Evolutionary conservation across 2,888 invertebrate species (phyloP).

Genomic region (Lasiommata megera): DNA sequence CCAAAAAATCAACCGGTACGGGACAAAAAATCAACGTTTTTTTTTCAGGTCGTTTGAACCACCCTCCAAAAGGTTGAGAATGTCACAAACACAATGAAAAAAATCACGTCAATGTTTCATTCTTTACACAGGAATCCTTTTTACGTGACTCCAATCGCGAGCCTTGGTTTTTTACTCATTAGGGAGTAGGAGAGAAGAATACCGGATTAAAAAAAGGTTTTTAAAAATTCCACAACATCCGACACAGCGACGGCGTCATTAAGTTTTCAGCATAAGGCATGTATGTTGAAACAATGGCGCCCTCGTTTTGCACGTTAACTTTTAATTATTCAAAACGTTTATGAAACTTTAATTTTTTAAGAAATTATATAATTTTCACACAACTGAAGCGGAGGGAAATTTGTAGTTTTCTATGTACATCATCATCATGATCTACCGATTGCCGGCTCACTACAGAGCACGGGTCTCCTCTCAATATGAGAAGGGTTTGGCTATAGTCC

Average conservation of each 20-base stretch:
- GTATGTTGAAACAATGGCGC: slow-evolving; percentile 60
- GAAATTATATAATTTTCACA: background rate
- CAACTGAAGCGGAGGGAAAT: too few species aligned
- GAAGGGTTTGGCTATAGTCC: too few species aligned
- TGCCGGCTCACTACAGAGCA: too few species aligned
- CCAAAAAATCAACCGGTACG: too few species aligned
- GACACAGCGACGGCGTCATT: slow-evolving; percentile 41
- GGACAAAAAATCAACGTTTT: background rate
- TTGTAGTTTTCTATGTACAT: too few species aligned
- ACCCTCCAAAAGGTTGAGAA: background rate
- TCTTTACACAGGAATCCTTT: slow-evolving; percentile 21
- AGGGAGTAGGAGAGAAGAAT: slow-evolving; percentile 36
- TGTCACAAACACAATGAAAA: background rate
- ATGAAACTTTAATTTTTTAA: background rate
- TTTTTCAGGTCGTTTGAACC: background rate
- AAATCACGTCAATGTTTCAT: slow-evolving; percentile 1
- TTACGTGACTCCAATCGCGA: slow-evolving; percentile 24
- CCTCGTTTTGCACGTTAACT: slow-evolving; percentile 40
- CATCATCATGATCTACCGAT: too few species aligned
- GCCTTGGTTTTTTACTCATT: slow-evolving; percentile 33
- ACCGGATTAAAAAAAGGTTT: slow-evolving; percentile 61
- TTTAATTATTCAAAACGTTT: slow-evolving; percentile 16
- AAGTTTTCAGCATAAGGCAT: slow-evolving; percentile 63
- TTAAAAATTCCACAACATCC: slow-evolving; percentile 54
- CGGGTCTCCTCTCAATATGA: too few species aligned